Conservation (phyloP, 2,888 invertebrate genomes). For the Rhagonycha lutea region DNA sequence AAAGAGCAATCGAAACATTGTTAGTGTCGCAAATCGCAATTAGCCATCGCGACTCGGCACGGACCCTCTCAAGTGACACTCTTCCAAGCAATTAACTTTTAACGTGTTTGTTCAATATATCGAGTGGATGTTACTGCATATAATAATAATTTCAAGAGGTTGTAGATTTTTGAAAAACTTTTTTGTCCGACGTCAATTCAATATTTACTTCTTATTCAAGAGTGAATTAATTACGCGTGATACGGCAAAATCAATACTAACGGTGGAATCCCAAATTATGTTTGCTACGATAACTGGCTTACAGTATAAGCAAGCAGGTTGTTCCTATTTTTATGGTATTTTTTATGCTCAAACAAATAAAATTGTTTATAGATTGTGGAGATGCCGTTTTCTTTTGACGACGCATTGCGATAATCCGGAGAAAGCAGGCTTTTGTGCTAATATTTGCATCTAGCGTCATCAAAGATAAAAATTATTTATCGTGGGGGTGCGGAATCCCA, state of each 20-base stretch:
- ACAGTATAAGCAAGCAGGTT: conserved; percentile 24
- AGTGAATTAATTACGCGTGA: not conserved
- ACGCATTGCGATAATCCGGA: conserved; percentile 28
- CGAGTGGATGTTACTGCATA: conserved; percentile 3
- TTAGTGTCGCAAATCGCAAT: conserved; percentile 50
- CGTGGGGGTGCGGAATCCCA: conserved; percentile 38
- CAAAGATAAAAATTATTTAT: conserved; percentile 46
- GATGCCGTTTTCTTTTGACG: conserved; percentile 33
- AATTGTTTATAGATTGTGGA: conserved; percentile 47
- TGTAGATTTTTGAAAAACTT: not conserved
- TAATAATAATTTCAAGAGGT: conserved; percentile 13
- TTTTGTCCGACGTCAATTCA: not conserved
- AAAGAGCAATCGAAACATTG: conserved; percentile 19
- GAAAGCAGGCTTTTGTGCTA: conserved; percentile 33
- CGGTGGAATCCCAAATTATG: conserved; percentile 42
- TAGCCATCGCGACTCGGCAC: conserved; percentile 47
- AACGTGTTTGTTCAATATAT: conserved; percentile 30
- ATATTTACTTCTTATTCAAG: not conserved
- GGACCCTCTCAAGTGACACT: conserved; percentile 52
- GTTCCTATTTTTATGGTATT: conserved; percentile 32
- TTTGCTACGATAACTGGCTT: conserved; percentile 33
- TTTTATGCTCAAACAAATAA: conserved; percentile 43
- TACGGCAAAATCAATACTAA: conserved; percentile 34
- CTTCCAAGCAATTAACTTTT: conserved; percentile 50
- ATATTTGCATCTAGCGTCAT: conserved; percentile 43